phyloP scores from a whole-genome alignment of 2,113 vertebrate species.

The Rhinogobius similis region DNA sequence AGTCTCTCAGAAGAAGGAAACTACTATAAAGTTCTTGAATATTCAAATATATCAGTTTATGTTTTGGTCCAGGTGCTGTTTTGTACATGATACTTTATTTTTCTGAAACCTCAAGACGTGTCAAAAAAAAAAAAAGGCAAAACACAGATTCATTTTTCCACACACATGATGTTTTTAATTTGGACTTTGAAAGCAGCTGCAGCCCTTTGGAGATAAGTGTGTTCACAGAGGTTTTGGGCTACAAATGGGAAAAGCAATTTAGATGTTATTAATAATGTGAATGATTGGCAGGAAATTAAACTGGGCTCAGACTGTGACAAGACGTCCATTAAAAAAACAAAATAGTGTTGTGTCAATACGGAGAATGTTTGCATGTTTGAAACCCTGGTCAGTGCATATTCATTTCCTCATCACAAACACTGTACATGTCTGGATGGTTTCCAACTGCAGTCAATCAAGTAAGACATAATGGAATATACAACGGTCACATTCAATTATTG shows the following conservation, averaged over 20 bases:
- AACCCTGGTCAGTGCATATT: constrained; percentile 34
- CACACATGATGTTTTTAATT: constrained; percentile 27
- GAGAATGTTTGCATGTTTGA: constrained; percentile 45
- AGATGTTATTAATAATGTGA: constrained; percentile 57
- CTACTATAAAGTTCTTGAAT: background rate
- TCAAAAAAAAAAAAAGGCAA: constrained; percentile 32
- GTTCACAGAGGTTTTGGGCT: constrained; percentile 50
- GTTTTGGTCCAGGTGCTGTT: background rate
- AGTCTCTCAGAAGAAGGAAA: too few relatives aligned
- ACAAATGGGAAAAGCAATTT: constrained; percentile 63
- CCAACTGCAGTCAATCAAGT: constrained; percentile 19
- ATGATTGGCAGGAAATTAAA: constrained; percentile 72
- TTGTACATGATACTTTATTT: background rate
- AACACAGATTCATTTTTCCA: constrained; percentile 25
- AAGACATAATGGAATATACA: background rate
- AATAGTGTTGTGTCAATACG: constrained; percentile 22
- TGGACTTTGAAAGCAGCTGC: constrained; percentile 36
- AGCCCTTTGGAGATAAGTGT: constrained; percentile 59
- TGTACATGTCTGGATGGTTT: constrained; percentile 8
- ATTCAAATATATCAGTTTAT: background rate
- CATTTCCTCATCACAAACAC: constrained; percentile 22
- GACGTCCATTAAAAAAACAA: constrained; percentile 12
- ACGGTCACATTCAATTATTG: constrained; percentile 2
- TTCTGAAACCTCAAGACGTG: constrained; percentile 38
- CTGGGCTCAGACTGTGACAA: constrained; percentile 43